Base-by-base conservation (phyloP, 2,113 vertebrate genomes). In the Mesoclemmys tuberculata region DNA sequence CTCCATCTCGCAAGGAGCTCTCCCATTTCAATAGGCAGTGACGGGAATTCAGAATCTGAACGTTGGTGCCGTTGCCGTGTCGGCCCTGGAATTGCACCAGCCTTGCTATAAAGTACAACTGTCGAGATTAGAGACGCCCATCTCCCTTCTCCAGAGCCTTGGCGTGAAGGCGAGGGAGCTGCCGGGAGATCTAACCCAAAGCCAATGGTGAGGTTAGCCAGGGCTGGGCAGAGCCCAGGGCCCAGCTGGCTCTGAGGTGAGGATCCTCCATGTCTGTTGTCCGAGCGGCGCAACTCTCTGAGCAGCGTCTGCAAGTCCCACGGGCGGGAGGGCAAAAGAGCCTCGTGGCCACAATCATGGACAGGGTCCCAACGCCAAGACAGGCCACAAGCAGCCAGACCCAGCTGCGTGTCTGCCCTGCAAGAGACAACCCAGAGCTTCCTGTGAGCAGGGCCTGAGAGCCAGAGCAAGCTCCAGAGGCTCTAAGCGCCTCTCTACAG, bases 11-110 rank as follows among this genome's bases (percentile, higher is more conserved):
- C 61, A 35, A 27, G 61, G 14, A 8, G 14, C 6, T 35, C 61
- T 64, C 31, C 13, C 2, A 0, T 64, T 31, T 1, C 61, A 35
- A 6, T 31, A 31, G 6, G 8, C 31, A 35, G 31, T 13, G 3
- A 64, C 6, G 4, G 49, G 49, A 11, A 51, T 51, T 11, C 2
- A 11, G 14, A 4, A 8, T 18, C 3, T 31, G 31, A 58, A 27
- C 27, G 11, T 27, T 58, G 56, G 27, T 31, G 56, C 11, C 27
- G 11, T 14, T 27, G 11, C 27, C 29, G 2, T 51, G 12, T 58
- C 11, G 12, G 5, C 11, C 56, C 2, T 6, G 26, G 56, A 58
- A 31, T 5, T 29, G 56, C 3, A 6, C 27, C 12, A 6, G 3
- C 29, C 56, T 58, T 58, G 56, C 27, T 58, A 31, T 58, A 14